A percentile compares a stretch with the other conserved stretches of the same genome.
phyloP scores from a whole-genome alignment of 2,888 invertebrate species.

The Atethmia centrago region DNA sequence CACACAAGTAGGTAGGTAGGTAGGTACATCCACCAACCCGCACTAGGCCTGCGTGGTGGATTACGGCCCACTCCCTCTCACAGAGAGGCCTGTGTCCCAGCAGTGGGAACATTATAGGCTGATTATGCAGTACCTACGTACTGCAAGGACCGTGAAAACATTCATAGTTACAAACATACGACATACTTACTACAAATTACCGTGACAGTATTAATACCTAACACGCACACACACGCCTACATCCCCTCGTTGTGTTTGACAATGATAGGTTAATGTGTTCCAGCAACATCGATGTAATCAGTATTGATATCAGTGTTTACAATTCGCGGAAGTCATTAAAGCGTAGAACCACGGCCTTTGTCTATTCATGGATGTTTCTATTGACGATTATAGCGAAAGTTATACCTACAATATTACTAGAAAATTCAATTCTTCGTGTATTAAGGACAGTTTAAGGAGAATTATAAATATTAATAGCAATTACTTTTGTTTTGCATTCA shows the following conservation, averaged over 20 bases:
- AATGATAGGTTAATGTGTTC: conserved; percentile 30
- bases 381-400: background rate
- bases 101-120: no score
- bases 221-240: background rate
- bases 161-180: background rate
- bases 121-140: background rate
- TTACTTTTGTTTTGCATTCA: background rate
- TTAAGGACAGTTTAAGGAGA: background rate
- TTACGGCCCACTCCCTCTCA: no score
- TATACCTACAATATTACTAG: no score
- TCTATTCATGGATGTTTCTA: background rate
- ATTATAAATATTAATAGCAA: background rate
- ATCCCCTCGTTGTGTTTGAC: background rate
- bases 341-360: conserved; percentile 1
- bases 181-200: background rate
- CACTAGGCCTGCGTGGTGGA: no score
- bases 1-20: no score
- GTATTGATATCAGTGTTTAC: conserved; percentile 35
- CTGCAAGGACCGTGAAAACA: background rate
- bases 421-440: background rate
- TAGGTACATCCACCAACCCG: no score
- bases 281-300: conserved; percentile 35
- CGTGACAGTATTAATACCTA: background rate
- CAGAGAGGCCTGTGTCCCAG: no score
- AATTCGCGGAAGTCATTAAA: conserved; percentile 35